phyloP scores from a whole-genome alignment of 2,888 invertebrate species.

The Argynnis bischoffii region DNA sequence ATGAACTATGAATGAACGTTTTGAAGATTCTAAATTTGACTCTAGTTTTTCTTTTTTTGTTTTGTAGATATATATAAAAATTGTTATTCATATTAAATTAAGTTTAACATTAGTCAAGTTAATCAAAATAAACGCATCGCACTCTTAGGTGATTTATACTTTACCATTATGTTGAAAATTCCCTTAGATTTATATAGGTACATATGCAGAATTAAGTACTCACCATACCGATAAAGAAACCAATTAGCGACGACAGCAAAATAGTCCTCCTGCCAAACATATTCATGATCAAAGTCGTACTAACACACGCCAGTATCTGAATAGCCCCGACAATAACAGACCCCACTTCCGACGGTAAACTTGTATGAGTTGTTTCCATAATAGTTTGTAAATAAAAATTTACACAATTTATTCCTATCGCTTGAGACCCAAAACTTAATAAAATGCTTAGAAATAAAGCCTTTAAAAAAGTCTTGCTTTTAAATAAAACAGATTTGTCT shows the following conservation, averaged over 20 bases:
- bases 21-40: too few species aligned
- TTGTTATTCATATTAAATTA: too few species aligned
- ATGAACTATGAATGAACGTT: too few species aligned
- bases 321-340: conserved; percentile 60
- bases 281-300: conserved; percentile 51
- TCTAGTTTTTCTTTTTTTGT: too few species aligned
- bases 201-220: conserved; percentile 28
- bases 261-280: conserved; percentile 54
- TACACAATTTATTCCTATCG: conserved; percentile 58
- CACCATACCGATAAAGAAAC: conserved; percentile 53
- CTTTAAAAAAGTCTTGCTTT: conserved; percentile 47
- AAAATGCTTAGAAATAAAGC: conserved; percentile 44
- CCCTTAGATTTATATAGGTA: background rate
- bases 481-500: conserved; percentile 41
- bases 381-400: conserved; percentile 62
- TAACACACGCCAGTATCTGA: conserved; percentile 55
- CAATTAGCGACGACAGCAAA: conserved; percentile 43
- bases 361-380: conserved; percentile 57
- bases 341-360: conserved; percentile 53
- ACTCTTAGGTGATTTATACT: too few species aligned
- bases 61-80: too few species aligned
- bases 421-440: conserved; percentile 45
- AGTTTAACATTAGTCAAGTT: too few species aligned
- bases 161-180: too few species aligned
- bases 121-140: background rate